phyloP scores from a whole-genome alignment of 2,888 invertebrate genomes.

The Zygaena filipendulae region DNA sequence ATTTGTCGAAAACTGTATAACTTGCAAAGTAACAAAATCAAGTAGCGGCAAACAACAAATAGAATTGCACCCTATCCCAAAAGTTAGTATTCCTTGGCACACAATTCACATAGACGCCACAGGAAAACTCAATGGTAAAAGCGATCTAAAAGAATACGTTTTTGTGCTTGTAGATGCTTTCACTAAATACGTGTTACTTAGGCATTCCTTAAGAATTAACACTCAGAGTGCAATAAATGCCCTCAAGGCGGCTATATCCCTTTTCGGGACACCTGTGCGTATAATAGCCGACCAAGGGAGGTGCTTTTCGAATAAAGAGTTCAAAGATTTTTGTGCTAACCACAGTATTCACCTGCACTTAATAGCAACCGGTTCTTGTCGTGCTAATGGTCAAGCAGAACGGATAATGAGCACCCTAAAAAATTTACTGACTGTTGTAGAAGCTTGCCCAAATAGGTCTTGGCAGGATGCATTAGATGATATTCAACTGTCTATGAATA shows the following conservation, averaged over 20 bases:
- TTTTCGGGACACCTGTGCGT: constrained; percentile 6
- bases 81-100: constrained; percentile 16
- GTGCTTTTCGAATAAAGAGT: constrained; percentile 14
- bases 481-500: constrained; percentile 22
- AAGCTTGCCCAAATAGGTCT: constrained; percentile 13
- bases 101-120: constrained; percentile 19
- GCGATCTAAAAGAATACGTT: constrained; percentile 5
- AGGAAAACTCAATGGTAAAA: constrained; percentile 16
- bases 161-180: constrained; percentile 3
- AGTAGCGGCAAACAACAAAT: constrained; percentile 11
- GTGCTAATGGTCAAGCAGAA: constrained; percentile 23
- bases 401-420: constrained; percentile 19
- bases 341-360: constrained; percentile 12
- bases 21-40: constrained; percentile 4
- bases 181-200: constrained; percentile 3
- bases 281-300: constrained; percentile 15
- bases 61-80: constrained; percentile 9
- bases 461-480: constrained; percentile 22
- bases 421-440: constrained; percentile 20
- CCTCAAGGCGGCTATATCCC: constrained; percentile 3
- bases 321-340: constrained; percentile 12
- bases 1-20: constrained; percentile 9
- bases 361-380: constrained; percentile 12
- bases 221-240: constrained; percentile 5
- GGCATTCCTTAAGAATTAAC: constrained; percentile 6